Evolutionary conservation across 2,113 vertebrate genomes (phyloP).

Genomic region (Ariopsis seemanni): DNA sequence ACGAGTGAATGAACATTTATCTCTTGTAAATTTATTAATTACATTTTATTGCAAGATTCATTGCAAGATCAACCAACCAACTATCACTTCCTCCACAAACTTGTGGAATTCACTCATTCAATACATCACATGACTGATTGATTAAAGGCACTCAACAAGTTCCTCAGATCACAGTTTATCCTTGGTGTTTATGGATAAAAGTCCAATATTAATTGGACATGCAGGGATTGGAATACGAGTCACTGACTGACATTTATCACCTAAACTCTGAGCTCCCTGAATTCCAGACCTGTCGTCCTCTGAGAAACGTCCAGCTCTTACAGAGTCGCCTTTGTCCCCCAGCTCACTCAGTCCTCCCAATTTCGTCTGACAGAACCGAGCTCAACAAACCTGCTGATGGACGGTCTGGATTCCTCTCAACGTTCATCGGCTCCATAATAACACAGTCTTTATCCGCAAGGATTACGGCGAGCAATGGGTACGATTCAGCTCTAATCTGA

Average conservation of each 20-base stretch:
- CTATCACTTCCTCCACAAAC: background rate
- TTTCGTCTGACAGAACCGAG: constrained; percentile 56
- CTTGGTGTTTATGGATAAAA: background rate
- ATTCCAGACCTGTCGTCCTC: constrained; percentile 25
- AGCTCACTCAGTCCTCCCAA: constrained; percentile 57
- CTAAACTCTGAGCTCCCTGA: background rate
- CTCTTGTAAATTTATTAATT: background rate
- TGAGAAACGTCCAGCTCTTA: constrained; percentile 35
- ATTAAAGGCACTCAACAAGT: background rate
- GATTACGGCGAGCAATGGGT: background rate
- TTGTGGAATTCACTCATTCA: background rate
- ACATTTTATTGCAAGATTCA: background rate
- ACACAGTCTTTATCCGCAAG: background rate
- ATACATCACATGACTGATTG: background rate
- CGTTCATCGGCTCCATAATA: constrained; percentile 13
- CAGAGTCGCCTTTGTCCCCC: constrained; percentile 65
- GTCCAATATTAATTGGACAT: background rate
- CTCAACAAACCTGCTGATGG: constrained; percentile 55
- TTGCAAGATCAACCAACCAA: background rate
- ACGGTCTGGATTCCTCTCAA: constrained; percentile 49
- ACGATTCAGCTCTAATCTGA: background rate
- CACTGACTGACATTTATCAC: background rate
- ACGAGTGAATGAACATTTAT: background rate
- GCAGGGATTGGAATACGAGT: background rate
- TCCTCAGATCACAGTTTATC: background rate